Conservation (phyloP, 1,140 invertebrate genomes). For the Bilobella aurantiaca region DNA sequence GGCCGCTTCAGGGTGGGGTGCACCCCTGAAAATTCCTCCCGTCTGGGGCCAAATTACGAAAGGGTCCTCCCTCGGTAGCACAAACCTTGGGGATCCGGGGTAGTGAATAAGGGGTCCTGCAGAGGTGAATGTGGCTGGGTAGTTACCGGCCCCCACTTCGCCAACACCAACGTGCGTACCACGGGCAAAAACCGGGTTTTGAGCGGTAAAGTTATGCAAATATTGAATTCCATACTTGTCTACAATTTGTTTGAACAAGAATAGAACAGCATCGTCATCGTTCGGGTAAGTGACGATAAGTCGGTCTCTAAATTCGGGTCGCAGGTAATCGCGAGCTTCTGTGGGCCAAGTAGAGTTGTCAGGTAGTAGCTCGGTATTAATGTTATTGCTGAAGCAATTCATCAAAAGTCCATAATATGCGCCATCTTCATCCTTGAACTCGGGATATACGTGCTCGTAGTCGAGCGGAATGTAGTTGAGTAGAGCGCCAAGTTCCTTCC, state of each 20-base stretch:
- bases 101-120: neutral
- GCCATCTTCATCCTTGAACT: conserved; percentile 19
- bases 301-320: conserved; percentile 13
- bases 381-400: conserved; percentile 1
- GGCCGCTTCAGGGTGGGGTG: conserved; percentile 13
- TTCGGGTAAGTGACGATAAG: conserved; percentile 22
- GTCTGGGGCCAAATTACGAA: conserved; percentile 22
- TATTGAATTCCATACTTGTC: conserved; percentile 23
- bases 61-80: conserved; percentile 16
- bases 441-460: neutral
- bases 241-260: conserved; percentile 12
- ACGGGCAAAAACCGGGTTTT: conserved; percentile 14
- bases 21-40: conserved; percentile 17
- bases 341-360: conserved; percentile 12
- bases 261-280: conserved; percentile 27
- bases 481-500: conserved; percentile 1
- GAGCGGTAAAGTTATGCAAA: conserved; percentile 1
- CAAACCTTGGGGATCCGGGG: neutral
- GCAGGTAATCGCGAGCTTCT: conserved; percentile 17
- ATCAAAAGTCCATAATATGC: conserved; percentile 9
- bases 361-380: conserved; percentile 12
- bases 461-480: neutral
- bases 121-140: neutral
- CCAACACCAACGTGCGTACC: conserved; percentile 10
- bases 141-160: neutral